These are phyloP conservation scores for Vidua chalybeata DNA, from an alignment of 2,113 vertebrate genomes.

Conservation along the genomic window DNA sequence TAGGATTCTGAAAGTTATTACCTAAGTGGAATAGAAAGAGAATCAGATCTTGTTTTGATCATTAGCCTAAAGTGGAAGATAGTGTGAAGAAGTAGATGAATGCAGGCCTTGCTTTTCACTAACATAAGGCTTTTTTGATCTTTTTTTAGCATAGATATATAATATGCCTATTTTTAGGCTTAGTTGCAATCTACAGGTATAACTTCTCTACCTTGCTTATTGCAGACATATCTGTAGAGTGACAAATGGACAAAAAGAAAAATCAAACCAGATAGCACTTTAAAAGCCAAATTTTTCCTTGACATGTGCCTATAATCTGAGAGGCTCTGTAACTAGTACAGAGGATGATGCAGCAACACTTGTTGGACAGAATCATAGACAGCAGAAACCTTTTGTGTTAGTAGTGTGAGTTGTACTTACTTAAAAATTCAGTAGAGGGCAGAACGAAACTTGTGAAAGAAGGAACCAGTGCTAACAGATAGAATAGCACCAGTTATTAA, in stretches of 20 bases:
- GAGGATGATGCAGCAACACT: neutral
- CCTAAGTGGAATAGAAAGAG: neutral
- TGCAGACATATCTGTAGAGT: neutral
- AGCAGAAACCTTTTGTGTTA: neutral
- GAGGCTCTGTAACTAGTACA: neutral
- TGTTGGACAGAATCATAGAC: neutral
- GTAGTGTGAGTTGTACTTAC: neutral
- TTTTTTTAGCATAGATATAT: neutral
- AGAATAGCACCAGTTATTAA: neutral
- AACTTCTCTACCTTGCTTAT: neutral
- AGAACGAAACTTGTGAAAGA: constrained; percentile 18
- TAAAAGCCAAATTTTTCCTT: neutral
- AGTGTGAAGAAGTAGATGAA: neutral
- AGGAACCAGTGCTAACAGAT: neutral
- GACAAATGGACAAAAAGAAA: neutral
- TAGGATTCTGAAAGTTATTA: neutral
- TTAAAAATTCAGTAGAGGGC: constrained; percentile 49
- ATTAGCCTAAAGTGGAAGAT: neutral
- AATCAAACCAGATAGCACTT: neutral
- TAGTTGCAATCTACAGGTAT: neutral
- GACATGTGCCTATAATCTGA: neutral
- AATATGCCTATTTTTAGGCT: neutral
- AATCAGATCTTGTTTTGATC: neutral
- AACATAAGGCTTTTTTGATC: neutral
- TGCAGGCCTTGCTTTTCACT: neutral